phyloP scores from a whole-genome alignment of 2,888 invertebrate species.

The Diarsia dahlii region DNA sequence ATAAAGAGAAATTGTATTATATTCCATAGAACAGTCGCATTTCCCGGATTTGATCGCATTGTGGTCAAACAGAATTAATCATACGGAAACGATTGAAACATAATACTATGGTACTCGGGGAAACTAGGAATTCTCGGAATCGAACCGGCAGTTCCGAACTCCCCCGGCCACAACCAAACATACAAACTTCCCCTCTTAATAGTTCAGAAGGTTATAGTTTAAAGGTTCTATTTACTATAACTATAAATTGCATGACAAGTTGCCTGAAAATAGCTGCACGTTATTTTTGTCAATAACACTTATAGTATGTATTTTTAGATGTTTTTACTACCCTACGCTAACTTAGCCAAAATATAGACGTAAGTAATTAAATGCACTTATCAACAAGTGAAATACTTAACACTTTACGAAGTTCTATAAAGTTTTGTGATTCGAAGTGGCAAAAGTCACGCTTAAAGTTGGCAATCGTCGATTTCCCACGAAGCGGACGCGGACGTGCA shows the following conservation, averaged over 20 bases:
- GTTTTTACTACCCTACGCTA: too few relatives aligned
- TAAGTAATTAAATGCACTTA: not conserved
- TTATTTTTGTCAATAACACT: too few relatives aligned
- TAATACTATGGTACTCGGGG: not conserved
- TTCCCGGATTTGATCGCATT: not conserved
- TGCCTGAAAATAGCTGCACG: too few relatives aligned
- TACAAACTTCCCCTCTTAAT: too few relatives aligned
- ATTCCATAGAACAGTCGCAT: too few relatives aligned
- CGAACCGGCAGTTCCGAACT: not conserved
- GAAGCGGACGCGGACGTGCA: constrained; percentile 7
- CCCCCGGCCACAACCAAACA: too few relatives aligned
- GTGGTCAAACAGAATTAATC: not conserved
- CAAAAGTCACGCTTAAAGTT: not conserved
- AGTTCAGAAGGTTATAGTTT: too few relatives aligned
- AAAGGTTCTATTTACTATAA: too few relatives aligned
- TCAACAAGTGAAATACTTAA: not conserved
- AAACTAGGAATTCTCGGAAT: not conserved
- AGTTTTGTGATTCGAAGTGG: not conserved
- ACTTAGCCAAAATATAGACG: too few relatives aligned
- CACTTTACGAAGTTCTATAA: not conserved
- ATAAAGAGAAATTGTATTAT: too few relatives aligned
- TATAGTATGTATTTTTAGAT: too few relatives aligned
- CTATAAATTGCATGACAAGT: too few relatives aligned
- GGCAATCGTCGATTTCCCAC: not conserved
- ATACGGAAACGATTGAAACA: not conserved